phyloP scores from a whole-genome alignment of 2,888 invertebrate genomes.

The Calameuta pallipes region DNA sequence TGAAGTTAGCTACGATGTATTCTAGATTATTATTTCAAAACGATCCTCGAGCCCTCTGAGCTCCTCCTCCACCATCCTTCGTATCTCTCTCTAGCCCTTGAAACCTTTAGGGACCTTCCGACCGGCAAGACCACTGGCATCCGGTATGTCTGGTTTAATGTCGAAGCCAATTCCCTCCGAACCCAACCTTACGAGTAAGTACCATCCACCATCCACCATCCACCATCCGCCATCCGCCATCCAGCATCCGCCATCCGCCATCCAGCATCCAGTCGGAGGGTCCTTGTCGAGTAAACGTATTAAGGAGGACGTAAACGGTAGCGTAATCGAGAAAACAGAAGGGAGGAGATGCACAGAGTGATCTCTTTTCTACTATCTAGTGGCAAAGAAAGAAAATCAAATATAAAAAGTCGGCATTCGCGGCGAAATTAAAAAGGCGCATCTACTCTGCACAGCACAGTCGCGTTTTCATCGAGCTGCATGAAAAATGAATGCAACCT shows the following conservation, averaged over 20 bases:
- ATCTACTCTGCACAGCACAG: neutral
- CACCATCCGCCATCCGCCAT: too few relatives aligned
- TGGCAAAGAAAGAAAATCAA: neutral
- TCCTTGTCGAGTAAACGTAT: neutral
- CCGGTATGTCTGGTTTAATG: too few relatives aligned
- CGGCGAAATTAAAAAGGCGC: neutral
- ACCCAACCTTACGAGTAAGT: neutral
- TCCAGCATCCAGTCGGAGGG: neutral
- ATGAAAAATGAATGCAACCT: too few relatives aligned
- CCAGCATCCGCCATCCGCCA: too few relatives aligned
- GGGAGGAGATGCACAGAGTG: neutral
- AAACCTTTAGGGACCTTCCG: too few relatives aligned
- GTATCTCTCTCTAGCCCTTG: too few relatives aligned
- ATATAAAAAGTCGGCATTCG: too few relatives aligned
- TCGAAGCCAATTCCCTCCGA: too few relatives aligned
- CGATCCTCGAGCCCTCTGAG: neutral
- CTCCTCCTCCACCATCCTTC: neutral
- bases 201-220: too few relatives aligned
- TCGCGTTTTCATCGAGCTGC: too few relatives aligned
- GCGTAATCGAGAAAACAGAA: neutral
- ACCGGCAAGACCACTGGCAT: too few relatives aligned
- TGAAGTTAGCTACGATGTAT: neutral
- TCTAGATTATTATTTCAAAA: too few relatives aligned
- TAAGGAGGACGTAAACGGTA: neutral
- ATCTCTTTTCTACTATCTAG: neutral